These are phyloP conservation scores for Colostygia pectinataria DNA, from an alignment of 2,888 invertebrate genomes.

Conservation along the genomic window DNA sequence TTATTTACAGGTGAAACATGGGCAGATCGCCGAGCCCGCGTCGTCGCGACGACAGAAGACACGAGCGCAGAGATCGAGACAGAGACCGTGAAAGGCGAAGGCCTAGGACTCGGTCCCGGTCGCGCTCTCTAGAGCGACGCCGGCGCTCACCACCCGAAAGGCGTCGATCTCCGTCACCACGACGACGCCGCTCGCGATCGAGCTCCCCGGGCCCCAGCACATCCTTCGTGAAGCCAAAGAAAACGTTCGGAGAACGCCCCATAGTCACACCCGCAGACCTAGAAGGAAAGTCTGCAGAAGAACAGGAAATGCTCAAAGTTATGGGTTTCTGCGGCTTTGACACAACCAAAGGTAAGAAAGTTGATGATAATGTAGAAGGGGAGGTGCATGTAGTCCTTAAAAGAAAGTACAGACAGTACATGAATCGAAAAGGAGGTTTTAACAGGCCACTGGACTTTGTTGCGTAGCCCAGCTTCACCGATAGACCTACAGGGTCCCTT, in stretches of 20 bases:
- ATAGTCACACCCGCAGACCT: slow-evolving; percentile 91
- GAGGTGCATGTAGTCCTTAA: slow-evolving; percentile 97
- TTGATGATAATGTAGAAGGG: slow-evolving; percentile 96
- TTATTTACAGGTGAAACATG: slow-evolving; percentile 52
- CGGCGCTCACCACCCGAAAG: slow-evolving; percentile 74
- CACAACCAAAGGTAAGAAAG: slow-evolving; percentile 97
- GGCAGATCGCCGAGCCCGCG: slow-evolving; percentile 78
- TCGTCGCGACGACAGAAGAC: slow-evolving; percentile 69
- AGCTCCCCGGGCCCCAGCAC: slow-evolving; percentile 66
- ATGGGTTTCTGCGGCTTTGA: slow-evolving; percentile 99
- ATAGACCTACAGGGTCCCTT: slow-evolving; percentile 33
- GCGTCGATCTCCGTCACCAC: slow-evolving; percentile 50
- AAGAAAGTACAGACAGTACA: slow-evolving; percentile 98
- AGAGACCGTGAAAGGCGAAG: slow-evolving; percentile 70
- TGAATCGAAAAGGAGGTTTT: slow-evolving; percentile 99
- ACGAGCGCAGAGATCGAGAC: slow-evolving; percentile 62
- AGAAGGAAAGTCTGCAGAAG: slow-evolving; percentile 94
- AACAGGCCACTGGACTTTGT: slow-evolving; percentile 99
- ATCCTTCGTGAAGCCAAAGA: slow-evolving; percentile 67
- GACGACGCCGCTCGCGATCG: slow-evolving; percentile 62
- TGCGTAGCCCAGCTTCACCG: slow-evolving; percentile 80
- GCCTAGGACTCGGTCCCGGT: slow-evolving; percentile 68
- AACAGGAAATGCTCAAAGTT: slow-evolving; percentile 96
- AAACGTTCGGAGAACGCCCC: slow-evolving; percentile 83
- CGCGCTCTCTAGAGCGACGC: slow-evolving; percentile 69